Evolutionary conservation across 2,888 invertebrate genomes (phyloP), one percentile per base, ranked within the genome.

Genomic region (Caenorhabditis zanzibari): DNA sequence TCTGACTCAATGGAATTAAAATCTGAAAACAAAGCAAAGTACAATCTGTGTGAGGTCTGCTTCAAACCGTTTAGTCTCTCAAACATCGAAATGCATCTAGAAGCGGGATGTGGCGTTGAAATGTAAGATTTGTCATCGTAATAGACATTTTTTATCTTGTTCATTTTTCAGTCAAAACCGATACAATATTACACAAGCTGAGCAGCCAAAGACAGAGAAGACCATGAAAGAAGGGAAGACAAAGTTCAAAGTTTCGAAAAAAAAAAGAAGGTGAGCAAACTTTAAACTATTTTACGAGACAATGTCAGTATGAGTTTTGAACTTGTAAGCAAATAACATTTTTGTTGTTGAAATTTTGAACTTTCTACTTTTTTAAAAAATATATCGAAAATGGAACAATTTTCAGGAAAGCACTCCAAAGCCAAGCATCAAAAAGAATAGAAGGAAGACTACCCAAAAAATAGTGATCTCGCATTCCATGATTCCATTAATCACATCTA

Each of bases 41-140:
- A 35, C 22, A 71, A 71, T 44, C 35, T 76, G 44, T 82, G 82
- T 47, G 72, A 77, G 52, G 72, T 82, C n/a, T 82, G 82, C 63
- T 59, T 77, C 22, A 59, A 58, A 16, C 82, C 82, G 3, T 73
- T 77, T 28, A 68, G 52, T 28, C 68, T 82, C 19, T 28, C 68
- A 32, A 82, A 82, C 41, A 69, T 82, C 14, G 82, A 82, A 16
- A 63, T 63, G 49, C 82, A 82, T 56, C 64, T 82, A 5, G 82
- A 77, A 58, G 68, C 59, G 14, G 82, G 82, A 12, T 82, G 82
- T 63, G 82, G 73, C 14, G 74, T 58, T 24, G 74, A 77, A 68
- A 77, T 82, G 82, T 82, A 35, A 69, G 82, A 19, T n/a, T 47
- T 47, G 7, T 47, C 19, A 19, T 56, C 41, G 3, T 24, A 26